Conservation (phyloP, 1,140 invertebrate genomes). For the Papilio helenus region DNA sequence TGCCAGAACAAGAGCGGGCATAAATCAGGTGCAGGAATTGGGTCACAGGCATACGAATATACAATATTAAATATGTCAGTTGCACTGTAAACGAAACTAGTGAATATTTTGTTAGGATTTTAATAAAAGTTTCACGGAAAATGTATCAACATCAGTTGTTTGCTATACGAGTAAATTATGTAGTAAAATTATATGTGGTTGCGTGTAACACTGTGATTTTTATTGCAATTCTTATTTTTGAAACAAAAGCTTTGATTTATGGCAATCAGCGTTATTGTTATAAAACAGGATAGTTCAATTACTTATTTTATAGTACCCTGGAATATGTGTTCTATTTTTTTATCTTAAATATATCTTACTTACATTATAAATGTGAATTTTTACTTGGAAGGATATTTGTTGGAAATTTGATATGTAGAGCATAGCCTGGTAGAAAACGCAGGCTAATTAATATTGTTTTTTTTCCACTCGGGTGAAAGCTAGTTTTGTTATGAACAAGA, state of each 20-base stretch:
- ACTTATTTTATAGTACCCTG: too few species aligned
- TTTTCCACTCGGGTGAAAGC: too few species aligned
- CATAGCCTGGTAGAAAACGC: too few species aligned
- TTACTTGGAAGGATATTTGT: too few species aligned
- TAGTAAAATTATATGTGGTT: background rate
- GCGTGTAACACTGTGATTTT: background rate
- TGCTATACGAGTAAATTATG: background rate
- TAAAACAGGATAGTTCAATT: too few species aligned
- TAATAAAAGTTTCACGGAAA: conserved; percentile 18
- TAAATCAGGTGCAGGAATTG: conserved; percentile 31
- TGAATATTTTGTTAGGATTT: background rate
- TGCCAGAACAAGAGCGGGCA: conserved; percentile 32
- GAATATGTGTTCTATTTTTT: too few species aligned
- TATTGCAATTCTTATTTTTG: too few species aligned
- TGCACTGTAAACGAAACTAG: conserved; percentile 18
- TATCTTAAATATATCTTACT: too few species aligned
- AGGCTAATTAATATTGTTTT: too few species aligned
- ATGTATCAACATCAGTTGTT: background rate
- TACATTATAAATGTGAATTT: too few species aligned
- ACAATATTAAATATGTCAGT: conserved; percentile 30
- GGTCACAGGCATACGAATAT: conserved; percentile 21
- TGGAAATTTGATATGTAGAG: too few species aligned
- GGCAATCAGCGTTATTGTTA: too few species aligned
- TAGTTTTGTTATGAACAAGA: background rate
- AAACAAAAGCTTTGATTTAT: background rate